These are phyloP conservation scores for Aphodius sticticus DNA, from an alignment of 2,888 invertebrate genomes.

Conservation along the genomic window DNA sequence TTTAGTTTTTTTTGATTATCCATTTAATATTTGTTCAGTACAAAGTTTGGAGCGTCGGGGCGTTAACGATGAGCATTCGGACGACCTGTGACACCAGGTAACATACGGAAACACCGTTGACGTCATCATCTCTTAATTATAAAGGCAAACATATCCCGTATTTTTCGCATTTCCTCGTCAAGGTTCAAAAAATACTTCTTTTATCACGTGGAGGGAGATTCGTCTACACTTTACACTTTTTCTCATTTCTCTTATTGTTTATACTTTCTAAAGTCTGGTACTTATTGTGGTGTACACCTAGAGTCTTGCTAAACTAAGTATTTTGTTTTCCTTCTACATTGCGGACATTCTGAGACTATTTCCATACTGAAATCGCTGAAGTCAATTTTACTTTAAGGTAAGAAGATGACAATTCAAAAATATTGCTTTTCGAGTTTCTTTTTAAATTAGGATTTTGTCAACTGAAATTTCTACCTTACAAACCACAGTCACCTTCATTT, in stretches of 20 bases:
- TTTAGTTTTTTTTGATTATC: slow-evolving; percentile 8
- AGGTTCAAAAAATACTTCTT: slow-evolving; percentile 57
- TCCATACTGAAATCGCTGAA: not conserved
- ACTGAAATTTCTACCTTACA: no score
- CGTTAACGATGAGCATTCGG: not conserved
- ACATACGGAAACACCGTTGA: slow-evolving; percentile 55
- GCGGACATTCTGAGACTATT: not conserved
- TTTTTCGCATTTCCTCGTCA: slow-evolving; percentile 32
- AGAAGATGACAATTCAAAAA: not conserved
- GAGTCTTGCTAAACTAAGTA: not conserved
- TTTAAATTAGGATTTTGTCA: not conserved
- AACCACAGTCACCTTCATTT: no score
- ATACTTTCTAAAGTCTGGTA: slow-evolving; percentile 9
- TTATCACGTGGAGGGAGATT: slow-evolving; percentile 56
- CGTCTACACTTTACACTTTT: slow-evolving; percentile 20
- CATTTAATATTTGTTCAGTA: slow-evolving; percentile 6
- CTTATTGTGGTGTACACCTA: not conserved
- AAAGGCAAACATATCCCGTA: slow-evolving; percentile 55
- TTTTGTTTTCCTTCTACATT: slow-evolving; percentile 12
- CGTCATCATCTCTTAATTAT: slow-evolving; percentile 45
- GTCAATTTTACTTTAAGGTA: not conserved
- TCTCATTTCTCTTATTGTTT: slow-evolving; percentile 16
- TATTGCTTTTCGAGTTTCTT: not conserved
- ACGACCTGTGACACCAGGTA: slow-evolving; percentile 48
- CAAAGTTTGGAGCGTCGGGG: not conserved